Conservation (phyloP, 2,113 vertebrate species). For the Planiliza haematocheilus region DNA sequence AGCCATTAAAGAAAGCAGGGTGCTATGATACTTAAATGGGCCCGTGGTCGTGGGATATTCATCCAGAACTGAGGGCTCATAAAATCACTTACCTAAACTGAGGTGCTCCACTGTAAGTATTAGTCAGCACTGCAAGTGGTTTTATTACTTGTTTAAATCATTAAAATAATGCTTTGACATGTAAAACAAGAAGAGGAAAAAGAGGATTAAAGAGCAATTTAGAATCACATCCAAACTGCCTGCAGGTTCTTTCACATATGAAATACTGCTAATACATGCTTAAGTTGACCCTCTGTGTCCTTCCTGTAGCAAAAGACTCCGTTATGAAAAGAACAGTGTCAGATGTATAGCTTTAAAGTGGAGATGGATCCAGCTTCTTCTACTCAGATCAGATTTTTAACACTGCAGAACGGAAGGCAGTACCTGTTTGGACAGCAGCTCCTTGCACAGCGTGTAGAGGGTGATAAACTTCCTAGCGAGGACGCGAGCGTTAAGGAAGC, state of each 20-base stretch:
- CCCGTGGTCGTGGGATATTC: constrained; percentile 46
- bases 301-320: constrained; percentile 30
- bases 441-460: constrained; percentile 93
- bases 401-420: not conserved
- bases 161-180: constrained; percentile 26
- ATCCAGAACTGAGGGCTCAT: constrained; percentile 50
- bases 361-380: constrained; percentile 4
- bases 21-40: constrained; percentile 47
- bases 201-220: constrained; percentile 32
- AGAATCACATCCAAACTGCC: constrained; percentile 29
- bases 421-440: constrained; percentile 98
- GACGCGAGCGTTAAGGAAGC: constrained; percentile 90
- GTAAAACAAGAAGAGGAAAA: constrained; percentile 23
- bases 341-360: constrained; percentile 19
- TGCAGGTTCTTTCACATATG: constrained; percentile 39
- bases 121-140: constrained; percentile 40
- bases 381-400: not conserved
- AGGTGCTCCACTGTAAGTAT: constrained; percentile 22
- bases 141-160: constrained; percentile 44
- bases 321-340: constrained; percentile 30
- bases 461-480: constrained; percentile 96
- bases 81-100: constrained; percentile 42
- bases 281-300: constrained; percentile 27
- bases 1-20: constrained; percentile 39
- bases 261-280: constrained; percentile 13